A percentile compares a stretch with the other conserved stretches of the same genome.
Conservation (phyloP, 1,140 invertebrate species). For the Antheraea mylitta region DNA sequence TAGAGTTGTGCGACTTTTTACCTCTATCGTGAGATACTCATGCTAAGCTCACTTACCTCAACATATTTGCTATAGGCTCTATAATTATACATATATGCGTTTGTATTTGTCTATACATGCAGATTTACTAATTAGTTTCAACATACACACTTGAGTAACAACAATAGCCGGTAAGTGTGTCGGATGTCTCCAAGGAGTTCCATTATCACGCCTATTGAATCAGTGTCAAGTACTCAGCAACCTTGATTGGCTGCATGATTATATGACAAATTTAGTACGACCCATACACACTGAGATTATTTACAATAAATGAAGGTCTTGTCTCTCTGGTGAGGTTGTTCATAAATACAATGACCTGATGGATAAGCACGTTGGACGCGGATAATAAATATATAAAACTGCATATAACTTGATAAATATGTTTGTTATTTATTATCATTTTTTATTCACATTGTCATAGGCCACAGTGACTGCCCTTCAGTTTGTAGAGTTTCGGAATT, state of each 20-base stretch:
- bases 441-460: too few relatives aligned
- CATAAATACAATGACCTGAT: background rate
- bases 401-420: background rate
- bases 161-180: conserved; percentile 31
- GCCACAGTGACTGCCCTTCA: too few relatives aligned
- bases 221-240: conserved; percentile 44
- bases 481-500: too few relatives aligned
- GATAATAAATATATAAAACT: background rate
- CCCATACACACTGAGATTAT: background rate
- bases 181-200: conserved; percentile 53
- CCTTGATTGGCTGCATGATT: conserved; percentile 30
- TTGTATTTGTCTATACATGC: too few relatives aligned
- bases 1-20: too few relatives aligned
- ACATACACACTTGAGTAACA: conserved; percentile 16
- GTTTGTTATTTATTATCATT: background rate
- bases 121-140: conserved; percentile 3
- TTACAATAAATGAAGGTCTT: background rate
- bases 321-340: background rate
- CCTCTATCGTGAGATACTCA: too few relatives aligned
- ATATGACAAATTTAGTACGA: background rate
- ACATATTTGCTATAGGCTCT: too few relatives aligned
- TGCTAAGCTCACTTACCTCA: too few relatives aligned
- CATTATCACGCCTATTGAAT: conserved; percentile 39
- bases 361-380: background rate
- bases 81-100: too few relatives aligned